phyloP scores from a whole-genome alignment of 2,888 invertebrate genomes.

The Chymomyza procnemis region DNA sequence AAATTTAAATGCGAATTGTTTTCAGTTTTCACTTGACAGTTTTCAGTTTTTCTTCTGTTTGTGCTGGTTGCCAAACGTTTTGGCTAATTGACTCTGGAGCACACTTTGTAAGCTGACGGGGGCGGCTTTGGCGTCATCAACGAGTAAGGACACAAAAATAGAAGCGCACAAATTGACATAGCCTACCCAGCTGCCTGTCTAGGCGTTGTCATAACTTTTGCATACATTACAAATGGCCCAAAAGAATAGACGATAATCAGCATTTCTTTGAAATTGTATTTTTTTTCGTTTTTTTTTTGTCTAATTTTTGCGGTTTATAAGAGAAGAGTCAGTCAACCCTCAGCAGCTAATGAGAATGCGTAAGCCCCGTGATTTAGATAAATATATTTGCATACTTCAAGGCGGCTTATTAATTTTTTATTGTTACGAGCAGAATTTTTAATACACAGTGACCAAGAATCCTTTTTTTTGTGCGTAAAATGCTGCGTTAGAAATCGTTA shows the following conservation, averaged over 20 bases:
- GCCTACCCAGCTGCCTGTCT: not conserved
- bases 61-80: slow-evolving; percentile 46
- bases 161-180: slow-evolving; percentile 4
- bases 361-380: not conserved
- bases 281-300: slow-evolving; percentile 41
- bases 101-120: not conserved
- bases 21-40: slow-evolving; percentile 34
- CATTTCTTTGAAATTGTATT: slow-evolving; percentile 36
- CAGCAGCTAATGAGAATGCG: not conserved
- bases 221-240: not conserved
- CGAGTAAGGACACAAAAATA: not conserved
- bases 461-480: not conserved
- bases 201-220: not conserved
- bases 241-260: slow-evolving; percentile 68
- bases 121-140: not conserved
- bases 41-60: not conserved
- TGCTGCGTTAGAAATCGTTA: not conserved
- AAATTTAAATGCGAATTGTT: slow-evolving; percentile 70
- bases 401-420: slow-evolving; percentile 59
- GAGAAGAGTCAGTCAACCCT: slow-evolving; percentile 31
- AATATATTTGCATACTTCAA: slow-evolving; percentile 42
- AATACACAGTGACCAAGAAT: not conserved
- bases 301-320: slow-evolving; percentile 65
- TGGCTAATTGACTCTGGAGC: slow-evolving; percentile 66
- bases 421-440: slow-evolving; percentile 29